Evolutionary conservation across 1,140 invertebrate genomes (phyloP).

Genomic region (Drosophila insularis): DNA sequence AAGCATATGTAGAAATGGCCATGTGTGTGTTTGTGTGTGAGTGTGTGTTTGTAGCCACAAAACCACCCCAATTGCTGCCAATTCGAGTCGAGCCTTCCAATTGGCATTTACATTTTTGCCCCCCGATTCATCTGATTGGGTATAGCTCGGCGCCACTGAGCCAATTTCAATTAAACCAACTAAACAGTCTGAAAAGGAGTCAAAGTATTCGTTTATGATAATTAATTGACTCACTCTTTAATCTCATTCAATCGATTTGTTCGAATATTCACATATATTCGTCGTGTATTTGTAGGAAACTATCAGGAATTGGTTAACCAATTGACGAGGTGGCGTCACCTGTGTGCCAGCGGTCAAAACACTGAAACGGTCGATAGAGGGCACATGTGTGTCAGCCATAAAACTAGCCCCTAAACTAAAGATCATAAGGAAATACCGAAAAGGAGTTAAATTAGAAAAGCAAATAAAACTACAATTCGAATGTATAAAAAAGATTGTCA

Average conservation of each 20-base stretch:
- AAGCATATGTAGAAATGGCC: conserved; percentile 1
- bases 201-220: no score
- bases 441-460: not conserved
- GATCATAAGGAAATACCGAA: not conserved
- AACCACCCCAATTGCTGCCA: conserved; percentile 61
- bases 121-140: conserved; percentile 2
- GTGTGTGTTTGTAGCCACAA: conserved; percentile 32
- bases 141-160: not conserved
- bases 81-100: conserved; percentile 64
- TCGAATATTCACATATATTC: not conserved
- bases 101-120: conserved; percentile 78
- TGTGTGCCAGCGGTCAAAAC: conserved; percentile 40
- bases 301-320: conserved; percentile 33
- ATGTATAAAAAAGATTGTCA: not conserved
- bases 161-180: not conserved
- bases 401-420: conserved; percentile 11
- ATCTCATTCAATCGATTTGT: no score
- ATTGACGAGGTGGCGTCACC: conserved; percentile 65
- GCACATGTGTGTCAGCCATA: conserved; percentile 26
- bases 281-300: not conserved
- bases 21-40: conserved; percentile 18
- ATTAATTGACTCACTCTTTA: no score
- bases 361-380: conserved; percentile 43
- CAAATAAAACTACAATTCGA: not conserved
- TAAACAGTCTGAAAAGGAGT: no score